These are phyloP conservation scores for Labrus mixtus DNA, from an alignment of 2,113 vertebrate species.

Conservation along the genomic window DNA sequence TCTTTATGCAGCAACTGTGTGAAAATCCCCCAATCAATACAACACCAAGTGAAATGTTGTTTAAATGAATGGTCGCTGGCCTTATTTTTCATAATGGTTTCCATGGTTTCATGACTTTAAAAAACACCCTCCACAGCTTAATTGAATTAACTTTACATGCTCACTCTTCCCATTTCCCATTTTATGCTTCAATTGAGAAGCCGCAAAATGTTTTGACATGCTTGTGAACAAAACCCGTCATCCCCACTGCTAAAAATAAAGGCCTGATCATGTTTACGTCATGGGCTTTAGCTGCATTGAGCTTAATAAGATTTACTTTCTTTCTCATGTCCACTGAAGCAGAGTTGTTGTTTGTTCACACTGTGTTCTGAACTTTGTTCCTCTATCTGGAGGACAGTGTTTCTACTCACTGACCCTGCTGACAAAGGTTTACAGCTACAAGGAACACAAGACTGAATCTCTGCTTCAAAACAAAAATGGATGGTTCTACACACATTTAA, in stretches of 20 bases:
- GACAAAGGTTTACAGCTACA: conserved; percentile 16
- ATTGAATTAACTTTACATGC: too few species aligned
- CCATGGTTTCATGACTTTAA: too few species aligned
- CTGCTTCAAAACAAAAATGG: conserved; percentile 12
- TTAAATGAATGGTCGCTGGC: too few species aligned
- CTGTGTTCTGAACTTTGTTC: conserved; percentile 15
- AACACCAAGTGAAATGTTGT: too few species aligned
- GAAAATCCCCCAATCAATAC: background rate
- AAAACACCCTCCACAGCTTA: background rate
- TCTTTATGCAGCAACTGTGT: too few species aligned
- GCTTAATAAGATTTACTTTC: background rate
- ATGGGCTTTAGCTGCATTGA: background rate
- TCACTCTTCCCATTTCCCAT: background rate
- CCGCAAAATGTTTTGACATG: background rate
- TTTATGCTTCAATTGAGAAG: background rate
- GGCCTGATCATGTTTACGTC: background rate
- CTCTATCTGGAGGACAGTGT: background rate
- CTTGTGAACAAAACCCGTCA: too few species aligned
- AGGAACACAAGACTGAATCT: conserved; percentile 3
- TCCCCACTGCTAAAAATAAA: background rate
- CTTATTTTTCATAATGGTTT: too few species aligned
- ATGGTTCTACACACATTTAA: conserved; percentile 13
- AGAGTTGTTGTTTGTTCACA: conserved; percentile 5
- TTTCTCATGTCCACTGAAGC: conserved; percentile 1
- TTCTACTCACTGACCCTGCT: conserved; percentile 12